Percentiles rank a stretch among this genome's conserved stretches.
Evolutionary conservation across 2,888 invertebrate genomes (phyloP).

Genomic region (Agriopis leucophaearia): DNA sequence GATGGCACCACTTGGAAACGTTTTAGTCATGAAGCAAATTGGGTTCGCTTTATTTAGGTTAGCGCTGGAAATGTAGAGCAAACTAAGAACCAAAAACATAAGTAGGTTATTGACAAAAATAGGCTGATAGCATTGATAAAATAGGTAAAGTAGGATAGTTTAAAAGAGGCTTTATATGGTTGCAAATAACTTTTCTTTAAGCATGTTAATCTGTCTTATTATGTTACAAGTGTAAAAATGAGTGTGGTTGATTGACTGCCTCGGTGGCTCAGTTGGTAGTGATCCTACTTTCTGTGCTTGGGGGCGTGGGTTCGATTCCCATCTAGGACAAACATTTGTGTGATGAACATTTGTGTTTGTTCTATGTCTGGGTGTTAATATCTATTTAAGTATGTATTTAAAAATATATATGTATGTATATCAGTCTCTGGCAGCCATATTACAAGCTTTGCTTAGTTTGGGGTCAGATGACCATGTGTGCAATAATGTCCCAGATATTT

Average conservation of each 20-base stretch:
- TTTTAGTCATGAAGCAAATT: slow-evolving; percentile 18
- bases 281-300: too few relatives aligned
- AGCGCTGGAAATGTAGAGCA: slow-evolving; percentile 12
- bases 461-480: too few relatives aligned
- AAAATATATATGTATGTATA: too few relatives aligned
- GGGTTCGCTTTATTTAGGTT: slow-evolving; percentile 27
- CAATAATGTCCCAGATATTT: too few relatives aligned
- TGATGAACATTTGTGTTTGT: too few relatives aligned
- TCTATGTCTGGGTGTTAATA: too few relatives aligned
- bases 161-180: neutral
- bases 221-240: neutral
- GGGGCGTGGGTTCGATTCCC: too few relatives aligned
- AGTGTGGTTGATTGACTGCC: neutral
- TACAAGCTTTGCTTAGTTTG: too few relatives aligned
- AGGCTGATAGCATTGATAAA: neutral
- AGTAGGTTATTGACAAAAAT: neutral
- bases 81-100: slow-evolving; percentile 1
- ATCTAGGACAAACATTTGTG: too few relatives aligned
- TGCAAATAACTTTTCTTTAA: neutral
- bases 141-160: slow-evolving; percentile 1
- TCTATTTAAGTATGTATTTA: too few relatives aligned
- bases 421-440: too few relatives aligned
- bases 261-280: too few relatives aligned
- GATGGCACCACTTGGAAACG: slow-evolving; percentile 19
- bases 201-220: neutral